Percentiles rank a stretch among this genome's conserved stretches.
Conservation (phyloP, 2,888 invertebrate species). For the Ectobius pallidus region DNA sequence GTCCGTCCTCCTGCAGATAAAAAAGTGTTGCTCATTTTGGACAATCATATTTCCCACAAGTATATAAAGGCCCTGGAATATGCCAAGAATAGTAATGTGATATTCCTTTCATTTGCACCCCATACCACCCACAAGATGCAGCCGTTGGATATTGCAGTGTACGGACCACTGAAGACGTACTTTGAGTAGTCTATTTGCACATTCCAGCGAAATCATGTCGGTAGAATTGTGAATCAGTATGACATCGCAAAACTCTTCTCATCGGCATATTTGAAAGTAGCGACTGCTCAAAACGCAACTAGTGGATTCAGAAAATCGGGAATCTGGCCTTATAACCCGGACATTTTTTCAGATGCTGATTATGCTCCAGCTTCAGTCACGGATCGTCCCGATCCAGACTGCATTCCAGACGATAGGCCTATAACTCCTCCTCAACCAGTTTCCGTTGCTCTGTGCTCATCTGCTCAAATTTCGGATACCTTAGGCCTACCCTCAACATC, state of each 20-base stretch:
- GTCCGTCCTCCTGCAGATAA: constrained; percentile 45
- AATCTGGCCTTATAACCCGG: too few species aligned
- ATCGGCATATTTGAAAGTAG: not conserved
- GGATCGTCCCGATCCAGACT: not conserved
- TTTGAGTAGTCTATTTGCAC: constrained; percentile 44
- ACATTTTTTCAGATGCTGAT: not conserved
- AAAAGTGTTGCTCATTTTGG: constrained; percentile 46
- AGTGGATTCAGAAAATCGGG: not conserved
- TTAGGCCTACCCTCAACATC: too few species aligned
- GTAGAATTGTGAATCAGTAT: not conserved
- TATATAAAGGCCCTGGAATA: constrained; percentile 48
- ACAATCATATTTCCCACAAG: constrained; percentile 50
- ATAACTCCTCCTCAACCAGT: not conserved
- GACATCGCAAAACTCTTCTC: not conserved
- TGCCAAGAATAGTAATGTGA: constrained; percentile 46
- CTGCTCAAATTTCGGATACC: too few species aligned
- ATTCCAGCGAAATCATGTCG: not conserved
- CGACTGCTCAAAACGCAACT: not conserved
- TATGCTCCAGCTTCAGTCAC: not conserved
- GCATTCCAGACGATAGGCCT: not conserved
- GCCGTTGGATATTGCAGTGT: constrained; percentile 45
- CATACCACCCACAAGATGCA: not conserved
- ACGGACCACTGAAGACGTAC: constrained; percentile 48
- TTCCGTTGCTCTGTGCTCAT: not conserved
- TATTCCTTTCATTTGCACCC: constrained; percentile 45